A percentile compares a stretch with the other conserved stretches of the same genome.
These are phyloP conservation scores for Sebastes vulpes DNA, from an alignment of 2,797 vertebrate genomes.

Conservation along the genomic window DNA sequence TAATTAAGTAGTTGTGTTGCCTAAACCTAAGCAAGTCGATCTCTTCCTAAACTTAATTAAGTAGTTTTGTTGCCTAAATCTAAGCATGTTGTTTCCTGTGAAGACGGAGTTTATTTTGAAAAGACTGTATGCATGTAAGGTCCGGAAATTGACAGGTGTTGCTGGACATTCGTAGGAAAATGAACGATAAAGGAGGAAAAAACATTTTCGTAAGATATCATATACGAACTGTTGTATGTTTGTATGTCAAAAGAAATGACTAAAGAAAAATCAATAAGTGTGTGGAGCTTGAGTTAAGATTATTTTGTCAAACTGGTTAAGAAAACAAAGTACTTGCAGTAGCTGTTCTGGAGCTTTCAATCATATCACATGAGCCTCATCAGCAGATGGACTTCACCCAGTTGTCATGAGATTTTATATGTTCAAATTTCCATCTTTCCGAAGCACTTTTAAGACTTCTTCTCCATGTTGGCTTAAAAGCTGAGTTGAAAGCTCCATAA, in stretches of 20 bases:
- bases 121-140: no score
- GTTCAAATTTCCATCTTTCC: neutral
- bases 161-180: no score
- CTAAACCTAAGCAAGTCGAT: no score
- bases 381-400: neutral
- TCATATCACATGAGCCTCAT: neutral
- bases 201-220: no score
- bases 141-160: accelerated
- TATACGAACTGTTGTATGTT: no score
- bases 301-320: neutral
- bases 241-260: no score
- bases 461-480: neutral
- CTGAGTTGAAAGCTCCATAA: neutral
- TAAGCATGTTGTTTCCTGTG: no score
- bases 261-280: accelerated
- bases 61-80: no score
- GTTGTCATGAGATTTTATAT: neutral
- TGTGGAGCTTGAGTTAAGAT: neutral
- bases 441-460: neutral
- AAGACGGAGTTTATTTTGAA: no score
- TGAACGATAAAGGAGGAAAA: no score
- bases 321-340: neutral
- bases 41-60: no score
- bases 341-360: neutral
- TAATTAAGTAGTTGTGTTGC: no score